phyloP scores from a whole-genome alignment of 2,888 invertebrate species.

The Drosophila emarginata region DNA sequence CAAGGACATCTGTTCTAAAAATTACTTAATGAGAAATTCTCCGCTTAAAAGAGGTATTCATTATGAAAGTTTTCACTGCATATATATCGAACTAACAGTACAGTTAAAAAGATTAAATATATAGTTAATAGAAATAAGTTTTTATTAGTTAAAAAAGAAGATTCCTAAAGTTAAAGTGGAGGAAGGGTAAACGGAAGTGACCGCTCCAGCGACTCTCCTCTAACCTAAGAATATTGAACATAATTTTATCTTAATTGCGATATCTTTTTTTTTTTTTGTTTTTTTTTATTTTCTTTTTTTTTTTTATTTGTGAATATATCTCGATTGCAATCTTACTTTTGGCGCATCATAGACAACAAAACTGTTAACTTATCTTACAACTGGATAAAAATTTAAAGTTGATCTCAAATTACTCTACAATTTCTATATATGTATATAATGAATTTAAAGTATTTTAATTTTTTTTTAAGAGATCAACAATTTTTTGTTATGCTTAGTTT shows the following conservation, averaged over 20 bases:
- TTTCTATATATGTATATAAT: too few relatives aligned
- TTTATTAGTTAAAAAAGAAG: too few relatives aligned
- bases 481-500: background rate
- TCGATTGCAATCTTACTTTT: conserved; percentile 63
- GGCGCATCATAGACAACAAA: conserved; percentile 69
- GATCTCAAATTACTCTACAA: background rate
- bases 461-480: background rate
- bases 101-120: background rate
- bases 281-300: too few relatives aligned
- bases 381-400: background rate
- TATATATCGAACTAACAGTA: background rate
- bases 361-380: conserved; percentile 57
- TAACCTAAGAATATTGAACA: conserved; percentile 49
- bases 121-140: too few relatives aligned
- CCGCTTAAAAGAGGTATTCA: too few relatives aligned
- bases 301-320: conserved; percentile 52
- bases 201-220: background rate
- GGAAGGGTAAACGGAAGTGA: background rate
- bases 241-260: conserved; percentile 75
- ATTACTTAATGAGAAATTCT: too few relatives aligned
- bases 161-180: background rate
- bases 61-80: too few relatives aligned
- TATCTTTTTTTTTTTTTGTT: conserved; percentile 47
- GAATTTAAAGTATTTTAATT: too few relatives aligned
- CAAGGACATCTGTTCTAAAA: too few relatives aligned